Conservation (phyloP, 2,797 vertebrate species). For the Poeciliopsis gracilis region DNA sequence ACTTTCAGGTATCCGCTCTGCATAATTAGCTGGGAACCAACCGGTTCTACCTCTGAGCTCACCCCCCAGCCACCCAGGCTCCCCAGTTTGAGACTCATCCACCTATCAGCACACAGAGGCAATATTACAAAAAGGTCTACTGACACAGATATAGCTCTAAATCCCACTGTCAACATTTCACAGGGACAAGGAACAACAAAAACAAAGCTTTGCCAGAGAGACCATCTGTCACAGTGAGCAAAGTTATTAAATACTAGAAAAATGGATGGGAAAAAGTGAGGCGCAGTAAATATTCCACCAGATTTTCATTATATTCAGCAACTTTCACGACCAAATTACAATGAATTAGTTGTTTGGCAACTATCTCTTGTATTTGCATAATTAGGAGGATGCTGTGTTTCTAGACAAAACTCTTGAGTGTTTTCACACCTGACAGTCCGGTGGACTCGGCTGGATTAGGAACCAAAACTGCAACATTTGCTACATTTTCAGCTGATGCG, state of each 20-base stretch:
- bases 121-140: fast-evolving
- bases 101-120: constrained; percentile 79
- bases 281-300: not conserved
- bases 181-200: not conserved
- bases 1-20: constrained; percentile 91
- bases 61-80: constrained; percentile 97
- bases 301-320: not conserved
- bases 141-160: not conserved
- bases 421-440: no score
- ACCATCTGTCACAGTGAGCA: not conserved
- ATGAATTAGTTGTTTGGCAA: not conserved
- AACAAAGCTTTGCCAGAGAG: not conserved
- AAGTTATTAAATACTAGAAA: constrained; percentile 1
- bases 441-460: no score
- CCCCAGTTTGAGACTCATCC: constrained; percentile 97
- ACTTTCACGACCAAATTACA: not conserved
- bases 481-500: no score
- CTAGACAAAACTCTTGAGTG: not conserved
- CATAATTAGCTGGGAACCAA: constrained; percentile 99
- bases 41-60: constrained; percentile 94
- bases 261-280: not conserved
- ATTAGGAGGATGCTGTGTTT: not conserved
- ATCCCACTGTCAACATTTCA: not conserved
- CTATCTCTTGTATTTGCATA: not conserved
- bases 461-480: no score